These are phyloP conservation scores for Erebia palarica DNA, from an alignment of 2,888 invertebrate genomes.

Conservation along the genomic window DNA sequence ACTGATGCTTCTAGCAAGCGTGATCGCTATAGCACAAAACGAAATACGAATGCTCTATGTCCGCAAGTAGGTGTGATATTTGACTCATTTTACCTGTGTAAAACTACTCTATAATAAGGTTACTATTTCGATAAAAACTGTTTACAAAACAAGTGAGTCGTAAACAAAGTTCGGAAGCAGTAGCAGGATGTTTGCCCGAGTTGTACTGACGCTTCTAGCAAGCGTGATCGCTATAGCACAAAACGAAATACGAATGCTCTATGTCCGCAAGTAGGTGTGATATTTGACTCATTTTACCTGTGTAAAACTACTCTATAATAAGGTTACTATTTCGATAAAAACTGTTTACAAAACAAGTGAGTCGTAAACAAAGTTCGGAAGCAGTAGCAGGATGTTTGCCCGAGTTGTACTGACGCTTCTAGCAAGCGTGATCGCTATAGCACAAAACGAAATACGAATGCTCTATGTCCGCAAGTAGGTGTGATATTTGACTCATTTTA, in stretches of 20 bases:
- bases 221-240: too few species aligned
- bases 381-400: conserved; percentile 47
- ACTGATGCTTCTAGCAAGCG: too few species aligned
- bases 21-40: too few species aligned
- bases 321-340: neutral
- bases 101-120: too few species aligned
- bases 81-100: too few species aligned
- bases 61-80: conserved; percentile 36
- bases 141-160: too few species aligned
- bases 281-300: too few species aligned
- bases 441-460: conserved; percentile 46
- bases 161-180: too few species aligned
- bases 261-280: too few species aligned
- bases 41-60: conserved; percentile 43
- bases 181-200: too few species aligned
- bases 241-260: too few species aligned
- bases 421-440: conserved; percentile 39
- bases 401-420: conserved; percentile 46
- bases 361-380: conserved; percentile 40
- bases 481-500: neutral
- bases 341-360: neutral
- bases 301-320: neutral
- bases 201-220: neutral
- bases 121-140: too few species aligned
- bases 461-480: conserved; percentile 36